Evolutionary conservation across 2,113 vertebrate genomes (phyloP).

Genomic region (Sinocyclocheilus grahami): DNA sequence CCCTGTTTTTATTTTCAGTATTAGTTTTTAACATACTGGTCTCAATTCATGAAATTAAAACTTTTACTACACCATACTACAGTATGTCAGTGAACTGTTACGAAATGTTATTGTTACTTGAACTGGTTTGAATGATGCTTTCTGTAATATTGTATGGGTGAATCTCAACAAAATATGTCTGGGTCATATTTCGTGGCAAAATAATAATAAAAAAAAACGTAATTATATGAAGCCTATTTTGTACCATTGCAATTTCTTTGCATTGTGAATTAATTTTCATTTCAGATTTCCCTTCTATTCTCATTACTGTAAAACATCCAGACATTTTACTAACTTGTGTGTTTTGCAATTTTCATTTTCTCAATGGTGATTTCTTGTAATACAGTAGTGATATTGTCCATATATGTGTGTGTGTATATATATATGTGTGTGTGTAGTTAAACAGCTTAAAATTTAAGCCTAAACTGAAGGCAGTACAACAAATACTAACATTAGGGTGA

Average conservation of each 20-base stretch:
- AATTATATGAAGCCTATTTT: not conserved
- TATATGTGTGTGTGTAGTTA: no score
- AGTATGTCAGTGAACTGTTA: conserved; percentile 12
- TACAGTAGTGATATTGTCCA: not conserved
- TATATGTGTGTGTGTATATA: no score
- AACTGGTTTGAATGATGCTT: not conserved
- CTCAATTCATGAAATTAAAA: not conserved
- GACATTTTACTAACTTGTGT: not conserved
- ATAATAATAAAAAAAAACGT: not conserved
- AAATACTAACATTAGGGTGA: no score
- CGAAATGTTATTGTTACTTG: not conserved
- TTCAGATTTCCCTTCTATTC: not conserved
- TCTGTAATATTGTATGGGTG: not conserved
- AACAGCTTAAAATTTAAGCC: not conserved
- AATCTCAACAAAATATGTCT: not conserved
- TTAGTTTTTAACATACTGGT: not conserved
- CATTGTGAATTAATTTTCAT: no score
- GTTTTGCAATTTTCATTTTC: not conserved
- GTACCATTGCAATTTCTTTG: not conserved
- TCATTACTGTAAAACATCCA: not conserved
- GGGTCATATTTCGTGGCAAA: not conserved
- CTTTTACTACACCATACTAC: not conserved
- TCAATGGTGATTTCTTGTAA: not conserved
- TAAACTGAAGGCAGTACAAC: not conserved
- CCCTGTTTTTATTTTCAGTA: conserved; percentile 35